Evolutionary conservation across 2,888 invertebrate species (phyloP).

Genomic region (Oasisia sp.): DNA sequence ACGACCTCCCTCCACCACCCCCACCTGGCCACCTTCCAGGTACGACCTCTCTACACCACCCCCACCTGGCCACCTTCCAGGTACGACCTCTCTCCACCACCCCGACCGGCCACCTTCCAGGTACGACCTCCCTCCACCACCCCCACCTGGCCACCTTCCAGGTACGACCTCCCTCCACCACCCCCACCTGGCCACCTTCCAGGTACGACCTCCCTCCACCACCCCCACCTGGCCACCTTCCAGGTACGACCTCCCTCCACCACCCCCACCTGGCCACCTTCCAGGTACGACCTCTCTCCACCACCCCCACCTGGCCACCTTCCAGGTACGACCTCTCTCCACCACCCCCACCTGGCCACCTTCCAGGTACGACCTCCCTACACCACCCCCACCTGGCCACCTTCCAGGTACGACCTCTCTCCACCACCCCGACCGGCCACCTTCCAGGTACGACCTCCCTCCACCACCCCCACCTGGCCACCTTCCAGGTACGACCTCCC

Average conservation of each 20-base stretch:
- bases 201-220: conserved; percentile 40
- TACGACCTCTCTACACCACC: conserved; percentile 38
- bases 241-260: conserved; percentile 39
- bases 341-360: conserved; percentile 42
- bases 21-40: conserved; percentile 42
- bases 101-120: conserved; percentile 42
- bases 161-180: conserved; percentile 37
- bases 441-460: conserved; percentile 39
- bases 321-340: conserved; percentile 39
- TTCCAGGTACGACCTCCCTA: conserved; percentile 40
- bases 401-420: conserved; percentile 39
- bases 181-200: conserved; percentile 40
- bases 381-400: conserved; percentile 42
- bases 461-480: conserved; percentile 41
- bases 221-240: conserved; percentile 41
- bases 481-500: conserved; percentile 38
- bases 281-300: conserved; percentile 39
- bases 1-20: conserved; percentile 39
- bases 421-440: conserved; percentile 41
- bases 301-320: conserved; percentile 42
- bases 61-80: conserved; percentile 43
- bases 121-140: conserved; percentile 37
- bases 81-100: conserved; percentile 37
- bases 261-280: conserved; percentile 42
- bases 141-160: conserved; percentile 43